Base-by-base conservation (phyloP, 2,797 vertebrate species). In the Hippoglossus hippoglossus region DNA sequence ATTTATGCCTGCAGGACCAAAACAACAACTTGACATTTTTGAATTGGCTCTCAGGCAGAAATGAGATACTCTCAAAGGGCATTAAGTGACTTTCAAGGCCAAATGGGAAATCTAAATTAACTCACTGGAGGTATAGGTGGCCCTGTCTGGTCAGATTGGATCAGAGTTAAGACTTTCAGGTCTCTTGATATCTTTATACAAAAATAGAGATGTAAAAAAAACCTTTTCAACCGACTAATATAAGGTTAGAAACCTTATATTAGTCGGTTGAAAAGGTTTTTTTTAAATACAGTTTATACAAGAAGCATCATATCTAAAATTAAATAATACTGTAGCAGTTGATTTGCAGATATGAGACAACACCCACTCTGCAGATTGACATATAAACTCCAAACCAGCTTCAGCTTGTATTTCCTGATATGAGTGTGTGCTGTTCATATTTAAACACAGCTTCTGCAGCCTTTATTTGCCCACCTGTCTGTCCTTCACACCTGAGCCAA, bases 401-500 rank as follows among this genome's bases (percentile, higher is more conserved):
- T 31, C 21, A 47, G 12, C 47, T 24, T 78, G 66, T 65, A 79
- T 28, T 71, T 61, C 9, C 69, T 68, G 72, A 87, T 59, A 70
- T 2, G 24, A 75, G 31, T 36, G 19, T 60, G 67, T 73, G 60
- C 49, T 74, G 49, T 80, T 16, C 67, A 36, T 80, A 81, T 54
- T 78, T 44, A 77, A 82, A 88, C 71, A 83, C 72, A 86, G 76
- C 66, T 72, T 80, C 74, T 73, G 81, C 74, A 47, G 44, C 62
- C 66, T 79, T 63, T 89, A 79, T 91, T 85, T 87, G 50, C 73
- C 82, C 87, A 91, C 85, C 89, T 89, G 85, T 77, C 66, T 22
- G 25, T 66, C 60, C 22, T 67, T 69, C 52, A 79, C 80, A 85
- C 57, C 13, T 50, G 34, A 15, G 39, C 67, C 57, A 65, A 71